A percentile compares a stretch with the other conserved stretches of the same genome.
phyloP scores from a whole-genome alignment of 2,113 vertebrate genomes.

The Nothoprocta pentlandii region DNA sequence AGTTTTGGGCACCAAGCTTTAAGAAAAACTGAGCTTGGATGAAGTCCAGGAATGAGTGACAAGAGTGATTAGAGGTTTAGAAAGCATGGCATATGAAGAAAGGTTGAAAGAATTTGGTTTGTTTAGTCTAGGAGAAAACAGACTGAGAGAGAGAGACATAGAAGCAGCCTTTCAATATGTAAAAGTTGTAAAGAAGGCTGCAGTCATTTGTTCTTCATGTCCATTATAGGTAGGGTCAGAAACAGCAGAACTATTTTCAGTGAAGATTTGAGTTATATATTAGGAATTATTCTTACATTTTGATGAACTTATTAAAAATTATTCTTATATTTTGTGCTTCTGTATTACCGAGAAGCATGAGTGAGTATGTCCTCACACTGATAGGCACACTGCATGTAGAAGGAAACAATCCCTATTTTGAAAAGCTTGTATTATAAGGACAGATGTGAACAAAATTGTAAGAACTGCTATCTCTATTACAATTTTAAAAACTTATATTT shows the following conservation, averaged over 20 bases:
- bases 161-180: background rate
- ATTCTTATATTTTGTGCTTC: background rate
- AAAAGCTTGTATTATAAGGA: background rate
- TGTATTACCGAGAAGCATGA: background rate
- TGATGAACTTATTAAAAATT: background rate
- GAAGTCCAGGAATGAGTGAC: conserved; percentile 49
- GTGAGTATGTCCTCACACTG: background rate
- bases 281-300: background rate
- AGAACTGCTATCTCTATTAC: background rate
- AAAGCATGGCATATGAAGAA: conserved; percentile 45
- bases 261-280: background rate
- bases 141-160: background rate
- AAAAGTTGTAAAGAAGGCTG: background rate
- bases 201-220: background rate
- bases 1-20: conserved; percentile 37
- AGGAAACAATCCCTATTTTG: background rate
- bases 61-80: conserved; percentile 60
- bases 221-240: background rate
- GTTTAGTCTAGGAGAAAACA: conserved; percentile 63
- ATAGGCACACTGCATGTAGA: background rate
- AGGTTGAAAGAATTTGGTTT: conserved; percentile 59
- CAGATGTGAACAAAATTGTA: background rate
- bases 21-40: conserved; percentile 31
- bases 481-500: background rate
- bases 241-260: background rate